Evolutionary conservation across 2,113 vertebrate species (phyloP), one percentile per base, ranked within the genome.

Genomic region (Sula dactylatra): DNA sequence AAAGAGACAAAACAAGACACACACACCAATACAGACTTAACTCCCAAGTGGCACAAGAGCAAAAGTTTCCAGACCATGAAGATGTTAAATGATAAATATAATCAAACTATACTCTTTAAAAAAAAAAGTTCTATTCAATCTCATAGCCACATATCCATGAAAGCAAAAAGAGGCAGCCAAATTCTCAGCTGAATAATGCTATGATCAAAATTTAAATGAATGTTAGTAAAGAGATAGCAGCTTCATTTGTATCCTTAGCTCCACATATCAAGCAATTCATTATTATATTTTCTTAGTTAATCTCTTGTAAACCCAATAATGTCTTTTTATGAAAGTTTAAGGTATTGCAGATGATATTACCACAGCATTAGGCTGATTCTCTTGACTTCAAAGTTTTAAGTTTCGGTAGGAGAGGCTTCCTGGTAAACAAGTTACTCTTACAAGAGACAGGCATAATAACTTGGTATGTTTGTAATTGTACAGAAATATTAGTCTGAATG

Each of bases 41-140:
- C 49, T 34, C 15, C 31, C 6, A 25, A 52, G 18, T 13, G 56
- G 15, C 45, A 52, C 32, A 44, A 65, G 5, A 71, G 4, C 19
- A 76, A 32, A 67, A 44, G 10, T 13, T 86, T 54, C 21, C 52
- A 73, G 45, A 4, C 25, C 9, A 4, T 10, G 9, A 40, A 65
- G 9, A 3, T 12, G 1, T 66, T 44, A 83, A 85, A 36, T 12
- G 2, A 73, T 31, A 71, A 59, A 54, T 5, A 26, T 16, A 65
- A 77, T 17, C 32, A 40, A 50, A 88, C 7, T 2, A 20, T 4
- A 32, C 3, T n/a, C 17, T 49, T 0, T 0, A 66, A 78, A 59
- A 24, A 40, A 47, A 24, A 11, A n/a, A n/a, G n/a, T n/a, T n/a
- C 16, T 56, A 42, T 5, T 42, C 44, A 26, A 56, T 20, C 9